Evolutionary conservation across 2,113 vertebrate genomes (phyloP).

Genomic region (Daphoenositta chrysoptera): DNA sequence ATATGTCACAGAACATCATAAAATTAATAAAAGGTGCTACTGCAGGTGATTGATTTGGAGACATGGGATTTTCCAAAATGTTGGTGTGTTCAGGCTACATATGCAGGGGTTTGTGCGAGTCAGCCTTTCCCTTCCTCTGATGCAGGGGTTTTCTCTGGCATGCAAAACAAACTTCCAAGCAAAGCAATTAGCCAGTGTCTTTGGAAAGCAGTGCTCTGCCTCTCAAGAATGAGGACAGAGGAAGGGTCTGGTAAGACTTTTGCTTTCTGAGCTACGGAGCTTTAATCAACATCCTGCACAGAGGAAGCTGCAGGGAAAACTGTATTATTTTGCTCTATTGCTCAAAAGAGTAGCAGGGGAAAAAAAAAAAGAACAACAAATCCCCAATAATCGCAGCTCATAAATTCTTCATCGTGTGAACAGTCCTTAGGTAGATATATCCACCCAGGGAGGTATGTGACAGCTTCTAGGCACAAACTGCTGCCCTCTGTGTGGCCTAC

Average conservation of each 20-base stretch:
- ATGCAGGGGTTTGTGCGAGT: neutral
- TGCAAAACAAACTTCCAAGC: neutral
- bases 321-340: neutral
- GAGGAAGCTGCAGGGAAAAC: neutral
- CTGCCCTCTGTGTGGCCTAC: neutral
- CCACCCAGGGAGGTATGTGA: neutral
- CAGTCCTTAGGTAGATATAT: neutral
- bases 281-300: neutral
- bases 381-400: neutral
- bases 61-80: neutral
- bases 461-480: constrained; percentile 17
- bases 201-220: neutral
- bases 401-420: neutral
- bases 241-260: neutral
- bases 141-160: neutral
- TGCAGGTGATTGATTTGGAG: neutral
- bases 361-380: neutral
- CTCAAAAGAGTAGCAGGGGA: neutral
- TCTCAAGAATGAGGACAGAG: neutral
- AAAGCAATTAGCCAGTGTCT: neutral
- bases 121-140: neutral
- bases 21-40: neutral
- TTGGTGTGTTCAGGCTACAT: neutral
- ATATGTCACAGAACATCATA: neutral
- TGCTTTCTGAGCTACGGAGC: neutral